Evolutionary conservation across 1,140 invertebrate species (phyloP).

Genomic region (Lasioglossum albipes): DNA sequence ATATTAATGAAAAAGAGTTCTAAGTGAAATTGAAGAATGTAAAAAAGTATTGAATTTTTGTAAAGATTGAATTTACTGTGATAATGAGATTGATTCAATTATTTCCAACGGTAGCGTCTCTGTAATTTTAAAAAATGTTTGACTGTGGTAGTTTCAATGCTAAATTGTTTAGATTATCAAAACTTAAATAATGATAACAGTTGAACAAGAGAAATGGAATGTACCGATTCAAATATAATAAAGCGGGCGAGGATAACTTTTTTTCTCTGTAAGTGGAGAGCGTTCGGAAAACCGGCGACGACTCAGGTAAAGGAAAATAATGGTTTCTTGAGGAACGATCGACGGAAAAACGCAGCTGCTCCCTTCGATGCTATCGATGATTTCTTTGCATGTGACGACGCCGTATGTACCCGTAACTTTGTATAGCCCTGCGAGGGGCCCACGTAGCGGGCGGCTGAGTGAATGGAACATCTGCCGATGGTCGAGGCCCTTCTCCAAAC

Average conservation of each 20-base stretch:
- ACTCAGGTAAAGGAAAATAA: not conserved
- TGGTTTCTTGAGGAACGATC: conserved; percentile 37
- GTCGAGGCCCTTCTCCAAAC: conserved; percentile 65
- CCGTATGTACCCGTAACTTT: conserved; percentile 59
- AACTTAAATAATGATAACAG: too few species aligned
- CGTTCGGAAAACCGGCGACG: not conserved
- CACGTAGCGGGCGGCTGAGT: conserved; percentile 69
- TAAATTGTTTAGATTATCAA: too few species aligned
- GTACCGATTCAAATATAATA: too few species aligned
- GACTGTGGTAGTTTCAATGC: too few species aligned
- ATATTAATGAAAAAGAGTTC: too few species aligned
- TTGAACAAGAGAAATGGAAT: too few species aligned
- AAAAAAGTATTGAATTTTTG: too few species aligned
- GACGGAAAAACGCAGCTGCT: conserved; percentile 60
- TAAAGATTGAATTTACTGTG: too few species aligned
- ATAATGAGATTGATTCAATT: too few species aligned
- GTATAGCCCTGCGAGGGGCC: conserved; percentile 70
- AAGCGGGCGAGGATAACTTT: not conserved
- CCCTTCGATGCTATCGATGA: conserved; percentile 59
- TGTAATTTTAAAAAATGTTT: too few species aligned
- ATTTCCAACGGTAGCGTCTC: too few species aligned
- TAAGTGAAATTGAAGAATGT: too few species aligned
- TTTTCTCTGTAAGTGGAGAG: not conserved
- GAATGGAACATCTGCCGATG: conserved; percentile 79
- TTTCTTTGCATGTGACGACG: conserved; percentile 52